Evolutionary conservation across 2,888 invertebrate species (phyloP), one percentile per base, ranked within the genome.

Genomic region (Erebia palarica): DNA sequence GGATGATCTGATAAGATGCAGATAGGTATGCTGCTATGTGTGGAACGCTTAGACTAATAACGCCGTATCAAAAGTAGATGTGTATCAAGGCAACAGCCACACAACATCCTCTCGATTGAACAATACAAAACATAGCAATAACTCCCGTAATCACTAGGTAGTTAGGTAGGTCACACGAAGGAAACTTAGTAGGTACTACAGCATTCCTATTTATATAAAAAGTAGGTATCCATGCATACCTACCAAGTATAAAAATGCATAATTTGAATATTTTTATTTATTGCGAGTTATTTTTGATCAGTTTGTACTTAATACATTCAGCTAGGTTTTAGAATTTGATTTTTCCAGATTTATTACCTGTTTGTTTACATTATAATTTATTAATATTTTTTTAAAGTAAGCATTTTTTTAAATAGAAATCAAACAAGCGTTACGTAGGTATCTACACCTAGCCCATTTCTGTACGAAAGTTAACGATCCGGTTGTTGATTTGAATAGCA

Each of bases 101-200:
- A 72, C 59, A 69, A 69, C 74, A 75, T 75, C 72, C 76, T 74
- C 61, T 73, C 51, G 18, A 59, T 58, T 27, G 58, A 72, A 73
- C 70, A 70, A 69, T 75, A 63, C 65, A 65, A 53, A 60, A 71
- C 58, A 60, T 18, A 68, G n/a, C 36, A 36, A 47, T 13, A 68
- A 18, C 64, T 14, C 14, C 27, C 18, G 47, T 42, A 16, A n/a
- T 42, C 9, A 60, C 21, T 21, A 13, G 14, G 53, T 36, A 36
- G 7, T 7, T 1, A 36, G 36, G 5, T 36, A 36, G n/a, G n/a
- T n/a, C 7, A 4, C n/a, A 13, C n/a, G 1, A 11, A n/a, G 16
- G 0, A 36, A 14, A 27, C 27, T 59, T 59, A n/a, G 36, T 44
- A 59, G 2, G 16, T 18, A 18, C 53, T 53, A 16, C 16, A 53